Percentiles rank a stretch among this genome's conserved stretches.
phyloP scores from a whole-genome alignment of 2,888 invertebrate species.

The Bursaphelenchus okinawaensis region DNA sequence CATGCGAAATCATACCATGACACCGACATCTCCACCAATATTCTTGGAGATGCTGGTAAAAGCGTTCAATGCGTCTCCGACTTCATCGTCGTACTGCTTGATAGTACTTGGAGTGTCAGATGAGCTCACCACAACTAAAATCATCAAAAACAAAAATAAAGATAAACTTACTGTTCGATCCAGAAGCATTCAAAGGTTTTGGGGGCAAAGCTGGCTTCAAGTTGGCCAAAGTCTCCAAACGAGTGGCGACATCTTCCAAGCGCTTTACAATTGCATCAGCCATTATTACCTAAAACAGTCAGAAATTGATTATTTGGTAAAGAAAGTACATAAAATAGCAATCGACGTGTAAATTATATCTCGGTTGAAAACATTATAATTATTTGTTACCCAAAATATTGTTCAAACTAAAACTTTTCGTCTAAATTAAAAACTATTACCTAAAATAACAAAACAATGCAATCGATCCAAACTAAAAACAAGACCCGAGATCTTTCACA shows the following conservation, averaged over 20 bases:
- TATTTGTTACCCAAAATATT: too few relatives aligned
- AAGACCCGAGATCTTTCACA: neutral
- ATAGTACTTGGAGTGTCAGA: conserved; percentile 37
- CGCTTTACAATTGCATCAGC: conserved; percentile 29
- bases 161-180: conserved; percentile 13
- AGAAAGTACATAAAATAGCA: too few relatives aligned
- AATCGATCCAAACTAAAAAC: neutral
- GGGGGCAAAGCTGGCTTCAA: conserved; percentile 49
- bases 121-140: conserved; percentile 14
- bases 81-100: conserved; percentile 45
- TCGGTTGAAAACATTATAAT: conserved; percentile 9
- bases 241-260: conserved; percentile 33
- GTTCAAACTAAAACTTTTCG: too few relatives aligned
- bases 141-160: neutral
- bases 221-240: conserved; percentile 39
- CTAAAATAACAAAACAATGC: too few relatives aligned
- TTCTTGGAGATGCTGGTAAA: conserved; percentile 39
- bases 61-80: conserved; percentile 35
- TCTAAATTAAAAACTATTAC: too few relatives aligned
- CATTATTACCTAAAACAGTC: too few relatives aligned
- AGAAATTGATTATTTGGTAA: too few relatives aligned
- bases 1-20: conserved; percentile 32
- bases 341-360: too few relatives aligned
- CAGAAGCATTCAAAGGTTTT: conserved; percentile 36
- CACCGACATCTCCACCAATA: conserved; percentile 51